Conservation (phyloP, 2,113 vertebrate genomes). For the Tachycineta bicolor region DNA sequence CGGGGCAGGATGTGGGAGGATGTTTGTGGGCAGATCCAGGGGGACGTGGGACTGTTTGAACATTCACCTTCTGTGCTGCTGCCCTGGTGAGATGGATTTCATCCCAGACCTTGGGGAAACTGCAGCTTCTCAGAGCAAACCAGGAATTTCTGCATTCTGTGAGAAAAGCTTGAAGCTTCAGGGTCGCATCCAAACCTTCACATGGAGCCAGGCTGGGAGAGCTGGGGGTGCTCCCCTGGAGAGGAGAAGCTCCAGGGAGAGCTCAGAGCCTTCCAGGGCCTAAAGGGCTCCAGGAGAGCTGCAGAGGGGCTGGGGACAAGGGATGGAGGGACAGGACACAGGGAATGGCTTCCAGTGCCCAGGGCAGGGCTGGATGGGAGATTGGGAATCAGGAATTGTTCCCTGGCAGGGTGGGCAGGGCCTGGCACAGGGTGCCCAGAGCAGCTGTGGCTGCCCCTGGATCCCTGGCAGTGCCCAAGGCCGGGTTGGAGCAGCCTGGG, state of each 20-base stretch:
- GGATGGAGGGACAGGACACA: neutral
- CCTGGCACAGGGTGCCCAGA: neutral
- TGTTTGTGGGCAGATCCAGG: neutral
- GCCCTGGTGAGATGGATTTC: neutral
- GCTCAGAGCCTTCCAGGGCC: neutral
- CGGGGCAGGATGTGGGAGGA: no score
- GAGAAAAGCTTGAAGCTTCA: neutral
- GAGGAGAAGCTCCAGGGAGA: neutral
- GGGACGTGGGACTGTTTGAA: neutral
- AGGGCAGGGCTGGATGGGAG: accelerated
- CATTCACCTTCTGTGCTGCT: neutral
- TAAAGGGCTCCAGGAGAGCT: neutral
- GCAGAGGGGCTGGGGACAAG: neutral
- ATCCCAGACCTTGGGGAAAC: neutral
- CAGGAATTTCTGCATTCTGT: neutral
- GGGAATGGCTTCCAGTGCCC: neutral
- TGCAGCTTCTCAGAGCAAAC: neutral
- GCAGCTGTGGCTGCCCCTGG: neutral
- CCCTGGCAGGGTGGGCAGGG: neutral
- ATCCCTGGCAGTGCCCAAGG: neutral
- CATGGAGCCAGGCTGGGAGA: neutral
- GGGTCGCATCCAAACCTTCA: neutral
- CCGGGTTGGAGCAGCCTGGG: neutral
- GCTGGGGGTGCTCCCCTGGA: accelerated
- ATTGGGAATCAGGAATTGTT: neutral